These are phyloP conservation scores for Dicrurus megarhynchus DNA, from an alignment of 2,113 vertebrate genomes.

Conservation along the genomic window DNA sequence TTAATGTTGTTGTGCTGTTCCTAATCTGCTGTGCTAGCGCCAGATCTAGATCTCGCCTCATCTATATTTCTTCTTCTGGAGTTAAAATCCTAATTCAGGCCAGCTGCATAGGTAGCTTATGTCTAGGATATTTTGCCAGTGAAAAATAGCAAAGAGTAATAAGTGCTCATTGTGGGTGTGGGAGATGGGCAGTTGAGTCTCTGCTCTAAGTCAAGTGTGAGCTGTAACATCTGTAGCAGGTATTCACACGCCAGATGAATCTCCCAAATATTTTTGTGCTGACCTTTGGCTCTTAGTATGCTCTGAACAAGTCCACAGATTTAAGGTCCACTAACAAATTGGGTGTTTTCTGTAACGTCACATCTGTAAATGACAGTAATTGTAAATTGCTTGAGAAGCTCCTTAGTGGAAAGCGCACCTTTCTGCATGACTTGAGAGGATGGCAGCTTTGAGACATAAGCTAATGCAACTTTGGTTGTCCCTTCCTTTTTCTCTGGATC, in stretches of 20 bases:
- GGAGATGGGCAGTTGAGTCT: background rate
- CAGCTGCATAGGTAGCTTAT: conserved; percentile 16
- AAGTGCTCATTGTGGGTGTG: background rate
- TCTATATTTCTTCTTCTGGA: background rate
- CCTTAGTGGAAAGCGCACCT: background rate
- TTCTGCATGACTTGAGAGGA: background rate
- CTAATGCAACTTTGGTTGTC: background rate
- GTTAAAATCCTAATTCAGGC: background rate
- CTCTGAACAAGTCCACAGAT: background rate
- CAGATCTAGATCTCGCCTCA: background rate
- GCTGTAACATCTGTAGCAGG: conserved; percentile 35
- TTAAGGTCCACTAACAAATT: background rate
- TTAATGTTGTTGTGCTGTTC: background rate
- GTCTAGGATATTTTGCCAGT: background rate
- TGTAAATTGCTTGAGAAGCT: background rate
- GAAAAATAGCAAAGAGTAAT: background rate
- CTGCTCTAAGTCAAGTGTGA: conserved; percentile 1
- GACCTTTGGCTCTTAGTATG: background rate
- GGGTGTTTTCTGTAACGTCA: conserved; percentile 1
- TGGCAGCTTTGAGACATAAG: background rate
- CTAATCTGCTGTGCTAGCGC: background rate
- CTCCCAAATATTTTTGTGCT: conserved; percentile 2
- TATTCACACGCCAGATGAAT: background rate
- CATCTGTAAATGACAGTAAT: background rate
- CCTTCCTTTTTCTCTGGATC: background rate